Evolutionary conservation across 2,888 invertebrate species (phyloP).

Genomic region (Drosophila bunnanda): DNA sequence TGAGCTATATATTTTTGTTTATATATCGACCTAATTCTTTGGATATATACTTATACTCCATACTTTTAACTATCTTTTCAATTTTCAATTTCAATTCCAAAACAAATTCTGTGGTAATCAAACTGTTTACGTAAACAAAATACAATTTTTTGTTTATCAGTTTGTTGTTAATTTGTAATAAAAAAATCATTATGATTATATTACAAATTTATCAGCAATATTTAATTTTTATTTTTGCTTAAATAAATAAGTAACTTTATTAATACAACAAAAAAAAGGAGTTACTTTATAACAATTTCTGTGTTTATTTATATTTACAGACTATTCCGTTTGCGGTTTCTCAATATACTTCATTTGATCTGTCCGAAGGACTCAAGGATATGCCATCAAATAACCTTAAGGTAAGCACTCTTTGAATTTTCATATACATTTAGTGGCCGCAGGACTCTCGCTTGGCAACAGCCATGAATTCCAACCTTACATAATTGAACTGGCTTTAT

Average conservation of each 20-base stretch:
- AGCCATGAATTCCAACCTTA: slow-evolving; percentile 33
- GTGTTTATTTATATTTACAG: background rate
- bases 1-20: background rate
- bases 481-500: slow-evolving; percentile 39
- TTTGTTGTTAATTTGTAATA: background rate
- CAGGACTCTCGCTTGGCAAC: slow-evolving; percentile 23
- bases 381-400: background rate
- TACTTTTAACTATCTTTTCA: no score
- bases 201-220: background rate
- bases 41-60: no score
- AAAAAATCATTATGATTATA: background rate
- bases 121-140: background rate
- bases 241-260: no score
- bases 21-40: no score
- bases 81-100: background rate
- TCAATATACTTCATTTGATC: background rate
- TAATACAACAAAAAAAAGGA: no score
- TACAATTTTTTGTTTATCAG: background rate
- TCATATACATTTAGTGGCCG: slow-evolving; percentile 7
- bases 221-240: no score
- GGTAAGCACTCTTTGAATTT: slow-evolving; percentile 1
- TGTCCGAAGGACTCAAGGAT: background rate
- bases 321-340: background rate
- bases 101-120: background rate
- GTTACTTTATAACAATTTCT: background rate